Evolutionary conservation across 2,113 vertebrate genomes (phyloP).

Genomic region (Fulmarus glacialis): DNA sequence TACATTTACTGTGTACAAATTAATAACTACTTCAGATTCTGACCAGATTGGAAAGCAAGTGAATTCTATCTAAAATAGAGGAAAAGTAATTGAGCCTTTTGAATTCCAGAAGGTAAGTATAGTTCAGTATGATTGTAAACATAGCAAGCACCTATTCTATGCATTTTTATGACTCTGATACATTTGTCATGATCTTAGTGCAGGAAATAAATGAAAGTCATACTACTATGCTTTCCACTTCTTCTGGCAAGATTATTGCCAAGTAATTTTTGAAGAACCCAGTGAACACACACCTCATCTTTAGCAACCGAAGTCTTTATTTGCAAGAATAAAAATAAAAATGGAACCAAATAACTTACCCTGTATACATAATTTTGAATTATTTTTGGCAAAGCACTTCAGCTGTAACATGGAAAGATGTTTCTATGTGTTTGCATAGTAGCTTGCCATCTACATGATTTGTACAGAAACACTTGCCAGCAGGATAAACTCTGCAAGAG

Average conservation of each 20-base stretch:
- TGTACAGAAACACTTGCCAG: not conserved
- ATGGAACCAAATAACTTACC: not conserved
- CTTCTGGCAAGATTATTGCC: not conserved
- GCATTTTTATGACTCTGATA: not conserved
- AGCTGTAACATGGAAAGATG: not conserved
- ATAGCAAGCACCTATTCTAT: not conserved
- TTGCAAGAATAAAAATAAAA: not conserved
- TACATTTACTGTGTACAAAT: not conserved
- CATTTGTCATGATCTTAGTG: not conserved
- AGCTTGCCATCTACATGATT: not conserved
- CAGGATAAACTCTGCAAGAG: not conserved
- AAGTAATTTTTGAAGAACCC: not conserved
- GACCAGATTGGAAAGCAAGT: not conserved
- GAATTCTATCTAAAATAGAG: not conserved
- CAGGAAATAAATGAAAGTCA: not conserved
- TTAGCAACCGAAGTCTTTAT: not conserved
- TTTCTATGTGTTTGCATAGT: not conserved
- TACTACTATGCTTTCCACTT: not conserved
- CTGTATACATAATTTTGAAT: not conserved
- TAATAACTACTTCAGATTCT: not conserved
- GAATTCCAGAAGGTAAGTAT: not conserved
- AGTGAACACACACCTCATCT: not conserved
- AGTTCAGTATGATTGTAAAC: not conserved
- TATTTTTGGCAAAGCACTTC: not conserved
- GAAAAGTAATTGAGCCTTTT: not conserved